Evolutionary conservation across 2,888 invertebrate genomes (phyloP).

Genomic region (Cerceris rybyensis): DNA sequence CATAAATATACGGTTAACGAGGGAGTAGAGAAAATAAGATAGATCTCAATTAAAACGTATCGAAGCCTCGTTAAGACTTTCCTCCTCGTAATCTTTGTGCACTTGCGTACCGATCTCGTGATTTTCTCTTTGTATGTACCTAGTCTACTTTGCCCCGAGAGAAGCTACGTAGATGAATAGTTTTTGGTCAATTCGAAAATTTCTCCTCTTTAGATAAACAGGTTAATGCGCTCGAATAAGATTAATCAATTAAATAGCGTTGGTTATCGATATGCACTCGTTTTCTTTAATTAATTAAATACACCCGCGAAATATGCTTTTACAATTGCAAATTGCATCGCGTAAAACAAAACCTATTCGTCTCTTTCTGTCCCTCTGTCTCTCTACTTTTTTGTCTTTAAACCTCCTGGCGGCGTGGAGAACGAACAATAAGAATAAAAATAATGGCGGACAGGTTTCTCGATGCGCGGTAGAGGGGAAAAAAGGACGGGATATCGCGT

Average conservation of each 20-base stretch:
- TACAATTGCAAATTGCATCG: background rate
- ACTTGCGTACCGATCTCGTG: background rate
- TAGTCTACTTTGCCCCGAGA: background rate
- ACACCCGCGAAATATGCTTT: background rate
- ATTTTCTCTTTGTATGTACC: background rate
- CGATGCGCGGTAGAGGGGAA: background rate
- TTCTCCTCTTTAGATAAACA: too few species aligned
- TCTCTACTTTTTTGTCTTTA: too few species aligned
- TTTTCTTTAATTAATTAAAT: too few species aligned
- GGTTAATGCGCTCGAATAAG: too few species aligned
- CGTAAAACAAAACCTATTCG: background rate
- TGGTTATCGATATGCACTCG: too few species aligned
- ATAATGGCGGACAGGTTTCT: conserved; percentile 14
- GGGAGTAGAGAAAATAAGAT: background rate
- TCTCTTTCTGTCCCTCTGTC: background rate
- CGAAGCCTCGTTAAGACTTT: background rate
- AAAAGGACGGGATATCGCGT: conserved; percentile 33
- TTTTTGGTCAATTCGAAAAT: too few species aligned
- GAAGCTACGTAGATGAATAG: too few species aligned
- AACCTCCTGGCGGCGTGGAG: too few species aligned
- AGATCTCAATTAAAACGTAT: background rate
- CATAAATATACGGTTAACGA: background rate
- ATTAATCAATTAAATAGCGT: too few species aligned
- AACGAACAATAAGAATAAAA: conserved; percentile 11
- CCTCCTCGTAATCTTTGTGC: background rate